Conservation (phyloP, 2,888 invertebrate species). For the Therioaphis trifolii region DNA sequence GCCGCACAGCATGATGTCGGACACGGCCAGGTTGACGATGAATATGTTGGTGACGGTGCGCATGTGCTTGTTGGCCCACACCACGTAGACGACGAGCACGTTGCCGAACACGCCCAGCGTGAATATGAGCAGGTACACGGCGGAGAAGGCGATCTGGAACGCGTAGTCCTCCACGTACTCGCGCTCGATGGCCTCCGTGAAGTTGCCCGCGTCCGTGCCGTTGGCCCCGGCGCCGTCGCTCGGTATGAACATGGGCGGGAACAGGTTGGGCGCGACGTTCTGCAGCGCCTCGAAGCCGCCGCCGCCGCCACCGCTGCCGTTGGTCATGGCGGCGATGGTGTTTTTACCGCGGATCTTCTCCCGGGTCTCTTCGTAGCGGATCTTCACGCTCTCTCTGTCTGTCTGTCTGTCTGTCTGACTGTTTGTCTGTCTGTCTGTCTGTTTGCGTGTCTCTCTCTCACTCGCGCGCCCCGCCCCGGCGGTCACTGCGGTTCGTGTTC, state of each 20-base stretch:
- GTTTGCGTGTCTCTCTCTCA: too few relatives aligned
- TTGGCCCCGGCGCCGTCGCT: not conserved
- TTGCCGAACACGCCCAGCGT: slow-evolving; percentile 88
- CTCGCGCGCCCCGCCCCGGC: too few relatives aligned
- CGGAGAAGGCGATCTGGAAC: slow-evolving; percentile 79
- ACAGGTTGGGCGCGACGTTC: slow-evolving; percentile 48
- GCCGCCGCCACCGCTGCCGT: not conserved
- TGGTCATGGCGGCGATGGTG: too few relatives aligned
- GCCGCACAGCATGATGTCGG: slow-evolving; percentile 92
- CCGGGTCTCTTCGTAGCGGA: too few relatives aligned
- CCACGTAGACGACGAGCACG: slow-evolving; percentile 91
- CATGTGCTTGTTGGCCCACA: slow-evolving; percentile 92
- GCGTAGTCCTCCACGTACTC: slow-evolving; percentile 64
- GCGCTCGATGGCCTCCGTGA: slow-evolving; percentile 56
- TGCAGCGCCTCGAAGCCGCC: slow-evolving; percentile 51
- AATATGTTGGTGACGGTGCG: slow-evolving; percentile 98
- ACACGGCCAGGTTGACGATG: slow-evolving; percentile 94
- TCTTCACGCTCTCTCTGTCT: too few relatives aligned
- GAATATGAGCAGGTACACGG: slow-evolving; percentile 84
- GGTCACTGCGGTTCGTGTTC: too few relatives aligned
- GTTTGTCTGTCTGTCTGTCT: too few relatives aligned
- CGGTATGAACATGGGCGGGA: slow-evolving; percentile 48
- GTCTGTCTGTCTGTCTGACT: too few relatives aligned
- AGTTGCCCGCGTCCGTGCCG: not conserved
- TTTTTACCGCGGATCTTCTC: too few relatives aligned